Evolutionary conservation across 2,113 vertebrate species (phyloP).

Genomic region (Psittacula cyanocephala): DNA sequence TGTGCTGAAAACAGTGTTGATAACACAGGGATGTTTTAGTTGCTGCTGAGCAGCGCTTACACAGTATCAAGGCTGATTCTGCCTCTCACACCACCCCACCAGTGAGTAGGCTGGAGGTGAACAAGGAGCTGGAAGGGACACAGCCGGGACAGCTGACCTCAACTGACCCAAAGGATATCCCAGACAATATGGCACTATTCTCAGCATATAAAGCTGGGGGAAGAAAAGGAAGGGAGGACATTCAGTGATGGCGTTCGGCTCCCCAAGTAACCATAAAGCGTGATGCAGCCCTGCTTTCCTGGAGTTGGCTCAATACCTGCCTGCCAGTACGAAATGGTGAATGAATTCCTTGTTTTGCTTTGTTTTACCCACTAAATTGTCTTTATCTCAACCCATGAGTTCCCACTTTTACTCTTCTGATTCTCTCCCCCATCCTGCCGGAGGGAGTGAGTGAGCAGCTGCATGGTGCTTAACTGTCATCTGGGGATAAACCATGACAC

Average conservation of each 20-base stretch:
- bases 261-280: neutral
- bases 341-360: neutral
- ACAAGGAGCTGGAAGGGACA: neutral
- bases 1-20: neutral
- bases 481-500: neutral
- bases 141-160: neutral
- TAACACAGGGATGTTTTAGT: neutral
- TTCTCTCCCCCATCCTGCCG: neutral
- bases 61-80: neutral
- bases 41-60: neutral
- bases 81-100: neutral
- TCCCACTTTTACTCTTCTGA: neutral
- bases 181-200: neutral
- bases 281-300: neutral
- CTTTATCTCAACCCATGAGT: neutral
- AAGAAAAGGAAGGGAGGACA: neutral
- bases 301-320: neutral
- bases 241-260: neutral
- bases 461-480: neutral
- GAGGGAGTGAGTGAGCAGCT: neutral
- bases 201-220: neutral
- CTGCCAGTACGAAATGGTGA: neutral
- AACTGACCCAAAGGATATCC: neutral
- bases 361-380: neutral
- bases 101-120: neutral